phyloP scores from a whole-genome alignment of 2,888 invertebrate genomes.

The Cyaniris semiargus region DNA sequence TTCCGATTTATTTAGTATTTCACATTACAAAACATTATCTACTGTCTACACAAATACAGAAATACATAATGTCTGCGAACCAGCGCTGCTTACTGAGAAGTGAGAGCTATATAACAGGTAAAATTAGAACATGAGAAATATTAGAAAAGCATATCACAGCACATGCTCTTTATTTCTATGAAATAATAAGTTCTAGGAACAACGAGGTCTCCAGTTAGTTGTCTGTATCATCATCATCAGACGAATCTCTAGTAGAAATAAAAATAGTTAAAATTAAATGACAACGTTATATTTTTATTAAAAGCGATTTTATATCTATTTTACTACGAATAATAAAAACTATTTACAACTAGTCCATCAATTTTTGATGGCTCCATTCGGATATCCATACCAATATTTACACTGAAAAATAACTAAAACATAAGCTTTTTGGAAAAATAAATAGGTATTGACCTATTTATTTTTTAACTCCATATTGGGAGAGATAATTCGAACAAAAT shows the following conservation, averaged over 20 bases:
- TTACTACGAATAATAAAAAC: too few relatives aligned
- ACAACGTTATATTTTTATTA: neutral
- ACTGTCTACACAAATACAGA: too few relatives aligned
- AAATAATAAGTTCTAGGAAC: neutral
- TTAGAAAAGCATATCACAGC: neutral
- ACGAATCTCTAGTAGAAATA: too few relatives aligned
- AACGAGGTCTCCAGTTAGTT: neutral
- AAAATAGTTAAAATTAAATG: neutral
- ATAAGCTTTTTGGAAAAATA: too few relatives aligned
- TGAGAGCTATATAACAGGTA: neutral
- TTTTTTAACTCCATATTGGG: too few relatives aligned
- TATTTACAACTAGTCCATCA: neutral
- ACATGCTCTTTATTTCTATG: neutral
- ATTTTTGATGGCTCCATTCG: neutral
- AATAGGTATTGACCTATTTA: too few relatives aligned
- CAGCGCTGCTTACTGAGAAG: too few relatives aligned
- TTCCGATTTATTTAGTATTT: too few relatives aligned
- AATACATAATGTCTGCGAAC: too few relatives aligned
- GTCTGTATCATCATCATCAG: neutral
- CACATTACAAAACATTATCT: too few relatives aligned
- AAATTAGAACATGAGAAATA: neutral
- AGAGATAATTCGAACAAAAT: too few relatives aligned
- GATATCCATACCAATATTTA: neutral
- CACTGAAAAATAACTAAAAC: too few relatives aligned
- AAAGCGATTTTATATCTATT: neutral